Conservation (phyloP, 2,113 vertebrate genomes). For the Sapajus apella region DNA sequence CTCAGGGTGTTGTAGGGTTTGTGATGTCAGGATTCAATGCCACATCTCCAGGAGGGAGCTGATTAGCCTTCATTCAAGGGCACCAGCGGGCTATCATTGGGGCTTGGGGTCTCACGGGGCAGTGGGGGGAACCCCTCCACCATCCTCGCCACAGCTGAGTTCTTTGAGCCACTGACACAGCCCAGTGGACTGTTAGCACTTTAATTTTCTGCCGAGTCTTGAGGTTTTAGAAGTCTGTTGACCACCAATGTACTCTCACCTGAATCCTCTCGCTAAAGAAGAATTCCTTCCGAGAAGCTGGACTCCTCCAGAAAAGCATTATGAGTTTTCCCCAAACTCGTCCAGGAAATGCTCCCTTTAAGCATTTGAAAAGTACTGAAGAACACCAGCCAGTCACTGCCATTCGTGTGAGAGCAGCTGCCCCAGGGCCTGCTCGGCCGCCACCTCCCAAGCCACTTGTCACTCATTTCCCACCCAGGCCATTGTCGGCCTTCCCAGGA, state of each 20-base stretch:
- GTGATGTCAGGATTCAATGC: too few relatives aligned
- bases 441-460: neutral
- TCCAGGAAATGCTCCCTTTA: neutral
- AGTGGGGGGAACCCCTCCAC: too few relatives aligned
- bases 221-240: neutral
- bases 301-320: neutral
- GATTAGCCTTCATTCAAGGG: neutral
- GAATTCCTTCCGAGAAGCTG: neutral
- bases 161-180: neutral
- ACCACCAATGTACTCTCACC: neutral
- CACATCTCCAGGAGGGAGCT: neutral
- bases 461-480: neutral
- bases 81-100: neutral
- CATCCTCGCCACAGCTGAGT: neutral
- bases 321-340: neutral
- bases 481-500: slow-evolving; percentile 37
- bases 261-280: neutral
- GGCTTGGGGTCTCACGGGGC: accelerated
- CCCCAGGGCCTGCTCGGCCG: neutral
- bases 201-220: neutral
- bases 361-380: neutral
- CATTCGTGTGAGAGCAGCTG: neutral
- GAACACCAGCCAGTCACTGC: accelerated
- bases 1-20: neutral
- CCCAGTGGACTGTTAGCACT: neutral